Base-by-base conservation (phyloP, 2,797 vertebrate genomes). In the Rhadinocentrus ornatus region DNA sequence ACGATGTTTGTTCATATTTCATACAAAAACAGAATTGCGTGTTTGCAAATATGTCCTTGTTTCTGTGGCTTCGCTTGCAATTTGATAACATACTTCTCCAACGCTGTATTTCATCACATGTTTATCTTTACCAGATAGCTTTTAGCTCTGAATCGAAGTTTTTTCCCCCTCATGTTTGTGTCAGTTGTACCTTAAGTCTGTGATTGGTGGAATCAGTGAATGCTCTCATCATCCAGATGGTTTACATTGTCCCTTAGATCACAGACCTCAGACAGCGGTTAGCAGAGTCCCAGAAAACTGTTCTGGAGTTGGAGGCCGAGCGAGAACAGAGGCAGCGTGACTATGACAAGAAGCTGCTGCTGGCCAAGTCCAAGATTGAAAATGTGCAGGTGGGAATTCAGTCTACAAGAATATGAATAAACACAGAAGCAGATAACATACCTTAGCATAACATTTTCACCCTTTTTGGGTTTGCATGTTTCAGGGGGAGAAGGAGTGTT, bases 281-380 rank as follows among this genome's bases (percentile, higher is more conserved):
- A 53, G 94, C 94, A 0, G 96, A 97, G 73, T 94, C 95, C 15
- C 96, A 97, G 91, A 97, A 96, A 84, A 94, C 95, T 1, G 93
- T 97, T 83, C 84, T 91, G 0, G 98, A 98, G 72, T 89, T 97
- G 63, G 97, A 99, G 89, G 92, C 94, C 0, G 97, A 98, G 66
- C 89, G 96, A 34, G 98, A 99, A 55, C 96, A 97, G 89, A 96
- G 95, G 75, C 97, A 99, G 88, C 92, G 98, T 0, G 98, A 99
- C 92, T 99, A 98, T 3, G 98, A 99, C 89, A 97, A 97, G 86
- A 99, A 99, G 80, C 95, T 99, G 71, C 94, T 99, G 55, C 89
- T 99, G 77, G 98, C 98, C 77, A 99, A 99, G 90, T 97, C 97
- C 73, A 96, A 97, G 88, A 98, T 99, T 0, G 97, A 99, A 86